Evolutionary conservation across 2,113 vertebrate species (phyloP).

Genomic region (Antigone vipio): DNA sequence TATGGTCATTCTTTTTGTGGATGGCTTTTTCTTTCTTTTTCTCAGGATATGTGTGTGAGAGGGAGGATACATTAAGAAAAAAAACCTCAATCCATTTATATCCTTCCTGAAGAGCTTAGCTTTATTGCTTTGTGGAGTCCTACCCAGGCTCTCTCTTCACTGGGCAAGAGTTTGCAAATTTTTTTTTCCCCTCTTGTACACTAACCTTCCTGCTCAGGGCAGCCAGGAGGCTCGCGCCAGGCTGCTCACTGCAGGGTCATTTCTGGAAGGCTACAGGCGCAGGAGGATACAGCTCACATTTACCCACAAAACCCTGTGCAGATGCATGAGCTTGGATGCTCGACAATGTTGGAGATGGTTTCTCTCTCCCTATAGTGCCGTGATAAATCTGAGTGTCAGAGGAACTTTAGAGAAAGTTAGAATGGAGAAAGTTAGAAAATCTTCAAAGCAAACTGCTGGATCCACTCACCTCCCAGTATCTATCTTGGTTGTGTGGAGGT

Average conservation of each 20-base stretch:
- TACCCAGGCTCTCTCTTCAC: neutral
- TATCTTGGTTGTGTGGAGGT: neutral
- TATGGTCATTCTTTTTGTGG: neutral
- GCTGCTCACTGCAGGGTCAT: accelerated
- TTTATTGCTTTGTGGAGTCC: neutral
- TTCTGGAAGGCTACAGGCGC: neutral
- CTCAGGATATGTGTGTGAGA: neutral
- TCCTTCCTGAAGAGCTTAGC: neutral
- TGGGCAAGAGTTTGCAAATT: neutral
- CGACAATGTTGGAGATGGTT: neutral
- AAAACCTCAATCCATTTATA: neutral
- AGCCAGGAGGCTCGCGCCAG: neutral
- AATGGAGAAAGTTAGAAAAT: neutral
- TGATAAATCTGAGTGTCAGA: neutral
- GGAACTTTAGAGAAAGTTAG: neutral
- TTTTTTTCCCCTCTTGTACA: neutral
- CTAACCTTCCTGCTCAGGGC: neutral
- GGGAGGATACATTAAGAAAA: neutral
- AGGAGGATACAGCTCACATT: neutral
- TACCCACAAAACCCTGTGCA: neutral
- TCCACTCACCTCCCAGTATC: neutral
- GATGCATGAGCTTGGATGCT: neutral
- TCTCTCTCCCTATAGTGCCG: neutral
- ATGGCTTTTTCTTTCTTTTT: neutral
- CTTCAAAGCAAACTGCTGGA: neutral